Evolutionary conservation across 2,113 vertebrate genomes (phyloP).

Genomic region (Nerophis ophidion): DNA sequence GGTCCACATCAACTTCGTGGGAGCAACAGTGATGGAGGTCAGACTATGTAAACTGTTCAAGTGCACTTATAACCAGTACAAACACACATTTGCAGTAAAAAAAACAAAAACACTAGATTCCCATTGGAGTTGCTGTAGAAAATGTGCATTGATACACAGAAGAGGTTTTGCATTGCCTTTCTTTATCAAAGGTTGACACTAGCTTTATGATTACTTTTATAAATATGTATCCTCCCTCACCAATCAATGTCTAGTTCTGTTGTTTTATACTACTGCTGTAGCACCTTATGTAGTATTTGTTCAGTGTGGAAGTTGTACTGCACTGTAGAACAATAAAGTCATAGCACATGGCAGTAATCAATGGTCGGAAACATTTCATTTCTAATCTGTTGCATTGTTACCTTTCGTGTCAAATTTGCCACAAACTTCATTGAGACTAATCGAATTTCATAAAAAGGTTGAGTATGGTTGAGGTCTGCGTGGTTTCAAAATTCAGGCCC

Average conservation of each 20-base stretch:
- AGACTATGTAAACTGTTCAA: constrained; percentile 31
- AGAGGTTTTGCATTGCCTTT: constrained; percentile 36
- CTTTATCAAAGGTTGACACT: constrained; percentile 58
- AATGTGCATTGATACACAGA: constrained; percentile 33
- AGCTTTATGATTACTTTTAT: constrained; percentile 53
- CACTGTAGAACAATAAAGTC: constrained; percentile 60
- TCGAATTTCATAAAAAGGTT: neutral
- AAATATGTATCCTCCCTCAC: constrained; percentile 13
- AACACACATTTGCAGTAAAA: neutral
- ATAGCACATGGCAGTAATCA: neutral
- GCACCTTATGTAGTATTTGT: constrained; percentile 46
- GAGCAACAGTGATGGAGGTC: constrained; percentile 13
- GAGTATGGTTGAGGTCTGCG: neutral
- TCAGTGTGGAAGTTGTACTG: constrained; percentile 45
- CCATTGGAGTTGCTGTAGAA: constrained; percentile 21
- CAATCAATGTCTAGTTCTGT: constrained; percentile 55
- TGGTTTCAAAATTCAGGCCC: neutral
- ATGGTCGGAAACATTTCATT: neutral
- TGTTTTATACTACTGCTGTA: constrained; percentile 55
- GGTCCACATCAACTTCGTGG: neutral
- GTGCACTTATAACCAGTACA: constrained; percentile 22
- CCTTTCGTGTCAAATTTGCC: neutral
- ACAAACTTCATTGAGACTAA: neutral
- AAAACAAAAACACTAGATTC: constrained; percentile 15
- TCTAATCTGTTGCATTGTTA: neutral